These are phyloP conservation scores for Drosophila yooni DNA, from an alignment of 2,888 invertebrate genomes.

Conservation along the genomic window DNA sequence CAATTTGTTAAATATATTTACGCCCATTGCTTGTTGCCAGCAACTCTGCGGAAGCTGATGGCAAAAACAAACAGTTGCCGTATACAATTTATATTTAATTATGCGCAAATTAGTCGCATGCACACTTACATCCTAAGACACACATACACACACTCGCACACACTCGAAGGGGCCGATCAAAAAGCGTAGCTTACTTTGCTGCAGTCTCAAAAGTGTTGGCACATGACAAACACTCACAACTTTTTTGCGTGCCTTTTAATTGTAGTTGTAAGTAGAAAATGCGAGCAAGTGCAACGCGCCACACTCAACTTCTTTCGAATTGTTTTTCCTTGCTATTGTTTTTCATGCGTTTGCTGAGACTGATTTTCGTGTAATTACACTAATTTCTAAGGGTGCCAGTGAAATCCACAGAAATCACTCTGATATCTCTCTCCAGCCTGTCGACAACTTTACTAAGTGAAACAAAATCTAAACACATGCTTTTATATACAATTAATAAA, in stretches of 20 bases:
- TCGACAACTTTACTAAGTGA: neutral
- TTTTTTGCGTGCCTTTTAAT: slow-evolving; percentile 51
- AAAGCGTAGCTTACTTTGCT: slow-evolving; percentile 64
- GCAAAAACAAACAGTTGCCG: slow-evolving; percentile 70
- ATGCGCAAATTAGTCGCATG: slow-evolving; percentile 80
- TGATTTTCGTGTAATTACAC: slow-evolving; percentile 65
- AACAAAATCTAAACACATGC: neutral
- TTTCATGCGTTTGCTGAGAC: slow-evolving; percentile 15
- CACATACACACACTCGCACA: slow-evolving; percentile 6
- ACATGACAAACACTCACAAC: slow-evolving; percentile 79
- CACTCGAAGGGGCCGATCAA: slow-evolving; percentile 36
- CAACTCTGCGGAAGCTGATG: slow-evolving; percentile 33
- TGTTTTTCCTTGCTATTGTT: slow-evolving; percentile 3
- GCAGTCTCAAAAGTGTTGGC: slow-evolving; percentile 69
- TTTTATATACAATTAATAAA: neutral
- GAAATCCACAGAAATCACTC: neutral
- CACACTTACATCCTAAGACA: slow-evolving; percentile 15
- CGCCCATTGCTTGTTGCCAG: slow-evolving; percentile 76
- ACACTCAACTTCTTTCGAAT: slow-evolving; percentile 24
- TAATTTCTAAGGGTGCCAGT: slow-evolving; percentile 52
- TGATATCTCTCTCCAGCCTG: neutral
- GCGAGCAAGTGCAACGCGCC: slow-evolving; percentile 40
- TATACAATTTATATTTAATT: slow-evolving; percentile 83
- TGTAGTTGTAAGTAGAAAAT: slow-evolving; percentile 35
- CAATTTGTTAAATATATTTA: slow-evolving; percentile 81